Evolutionary conservation across 2,888 invertebrate species (phyloP).

Genomic region (Mesorhabditis spiculigera): DNA sequence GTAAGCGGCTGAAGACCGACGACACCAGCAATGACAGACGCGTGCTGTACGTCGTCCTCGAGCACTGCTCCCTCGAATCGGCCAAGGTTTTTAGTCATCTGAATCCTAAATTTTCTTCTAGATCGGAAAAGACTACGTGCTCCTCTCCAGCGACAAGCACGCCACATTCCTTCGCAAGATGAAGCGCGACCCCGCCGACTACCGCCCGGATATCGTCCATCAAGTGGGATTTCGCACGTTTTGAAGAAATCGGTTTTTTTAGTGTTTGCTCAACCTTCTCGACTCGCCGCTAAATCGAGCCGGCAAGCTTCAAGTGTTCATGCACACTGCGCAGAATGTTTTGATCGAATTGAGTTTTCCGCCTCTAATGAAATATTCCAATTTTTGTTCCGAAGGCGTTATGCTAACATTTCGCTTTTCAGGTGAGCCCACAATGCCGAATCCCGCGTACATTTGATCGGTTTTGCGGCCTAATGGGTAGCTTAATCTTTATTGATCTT

Average conservation of each 20-base stretch:
- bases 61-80: slow-evolving; percentile 89
- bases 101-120: slow-evolving; percentile 16
- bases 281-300: slow-evolving; percentile 95
- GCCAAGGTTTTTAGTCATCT: slow-evolving; percentile 73
- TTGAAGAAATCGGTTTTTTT: slow-evolving; percentile 17
- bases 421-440: slow-evolving; percentile 82
- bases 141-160: slow-evolving; percentile 51
- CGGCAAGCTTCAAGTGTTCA: slow-evolving; percentile 63
- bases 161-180: slow-evolving; percentile 69
- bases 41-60: slow-evolving; percentile 80
- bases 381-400: too few species aligned
- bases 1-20: slow-evolving; percentile 47
- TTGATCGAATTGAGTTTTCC: slow-evolving; percentile 65
- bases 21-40: slow-evolving; percentile 34
- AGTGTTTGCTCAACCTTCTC: slow-evolving; percentile 89
- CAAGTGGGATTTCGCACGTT: slow-evolving; percentile 65
- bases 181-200: slow-evolving; percentile 80
- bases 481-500: not conserved
- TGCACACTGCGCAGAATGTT: slow-evolving; percentile 61
- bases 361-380: not conserved
- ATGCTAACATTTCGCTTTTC: not conserved
- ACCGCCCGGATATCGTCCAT: slow-evolving; percentile 93
- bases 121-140: slow-evolving; percentile 51
- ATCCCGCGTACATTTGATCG: slow-evolving; percentile 94
- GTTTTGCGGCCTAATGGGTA: slow-evolving; percentile 93